Base-by-base conservation (phyloP, 2,797 vertebrate genomes). In the Lepus townsendii region DNA sequence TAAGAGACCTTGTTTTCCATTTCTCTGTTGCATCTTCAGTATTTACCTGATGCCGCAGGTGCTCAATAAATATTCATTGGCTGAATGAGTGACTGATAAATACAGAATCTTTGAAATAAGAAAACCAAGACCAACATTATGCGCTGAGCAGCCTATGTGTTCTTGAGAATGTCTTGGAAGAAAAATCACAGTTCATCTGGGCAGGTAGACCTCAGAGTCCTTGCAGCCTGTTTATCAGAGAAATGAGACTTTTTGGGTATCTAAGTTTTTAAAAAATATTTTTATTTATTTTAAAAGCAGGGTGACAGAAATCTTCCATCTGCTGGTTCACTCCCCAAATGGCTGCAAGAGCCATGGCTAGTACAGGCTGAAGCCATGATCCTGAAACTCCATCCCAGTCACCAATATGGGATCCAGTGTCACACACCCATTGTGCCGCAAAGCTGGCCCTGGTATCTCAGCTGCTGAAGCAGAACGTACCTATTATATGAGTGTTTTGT, bases 21-120 rank as follows among this genome's bases (percentile, higher is more conserved):
- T 71, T 62, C n/a, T 88, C 60, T 57, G 42, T 75, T 35, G 6
- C 5, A 65, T 88, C 30, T 35, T 83, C 35, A 82, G 60, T 14
- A 50, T 79, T 91, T 86, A 27, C 30, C 47, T 35, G 52, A 66
- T 3, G 3, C 3, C 7, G 52, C 22, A 86, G 42, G n/a, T 83
- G 35, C 83, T 94, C 12, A 72, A 26, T 82, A 91, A 94, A 71
- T 93, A 69, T 57, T 88, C 66, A 66, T 32, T 66, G 38, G 11
- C 32, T 72, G 52, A 90, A 84, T 82, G 26, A 77, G 38, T 76
- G 16, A 90, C 50, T 50, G 38, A 76, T 62, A 22, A 87, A 42
- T 65, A 63, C 26, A 88, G 38, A 87, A 90, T 90, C 62, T 71
- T 24, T 91, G 90, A 94, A 94, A 69, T 72, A 62, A 32, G 7